Evolutionary conservation across 2,888 invertebrate genomes (phyloP).

Genomic region (Lepetodrilus schrolli): DNA sequence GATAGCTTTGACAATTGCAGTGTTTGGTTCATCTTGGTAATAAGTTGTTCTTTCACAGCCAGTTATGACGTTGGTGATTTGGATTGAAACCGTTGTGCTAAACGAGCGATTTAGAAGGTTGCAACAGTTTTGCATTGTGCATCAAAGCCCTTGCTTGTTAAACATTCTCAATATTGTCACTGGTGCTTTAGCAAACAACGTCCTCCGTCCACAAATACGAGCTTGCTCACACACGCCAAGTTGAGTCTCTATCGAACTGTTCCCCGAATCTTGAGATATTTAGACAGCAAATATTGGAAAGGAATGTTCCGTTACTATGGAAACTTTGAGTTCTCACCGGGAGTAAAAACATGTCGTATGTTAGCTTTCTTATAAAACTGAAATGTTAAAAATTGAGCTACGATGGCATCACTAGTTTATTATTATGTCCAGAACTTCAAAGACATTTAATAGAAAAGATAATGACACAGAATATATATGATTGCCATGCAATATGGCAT

Average conservation of each 20-base stretch:
- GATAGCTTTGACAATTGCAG: too few species aligned
- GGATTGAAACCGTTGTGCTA: conserved; percentile 8
- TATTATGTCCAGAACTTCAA: too few species aligned
- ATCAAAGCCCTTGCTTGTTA: not conserved
- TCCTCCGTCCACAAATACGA: not conserved
- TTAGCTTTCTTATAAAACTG: not conserved
- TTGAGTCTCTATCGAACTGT: not conserved
- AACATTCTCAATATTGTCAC: not conserved
- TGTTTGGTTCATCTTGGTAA: too few species aligned
- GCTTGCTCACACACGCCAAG: not conserved
- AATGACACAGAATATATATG: too few species aligned
- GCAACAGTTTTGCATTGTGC: not conserved
- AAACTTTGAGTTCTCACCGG: not conserved
- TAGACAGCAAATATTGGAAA: not conserved
- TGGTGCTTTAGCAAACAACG: not conserved
- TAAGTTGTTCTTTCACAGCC: too few species aligned
- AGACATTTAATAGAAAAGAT: too few species aligned
- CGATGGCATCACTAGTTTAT: too few species aligned
- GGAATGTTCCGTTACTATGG: not conserved
- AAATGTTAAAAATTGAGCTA: not conserved
- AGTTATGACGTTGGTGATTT: too few species aligned
- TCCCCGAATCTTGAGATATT: not conserved
- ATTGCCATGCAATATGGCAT: too few species aligned
- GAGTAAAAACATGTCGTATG: not conserved
- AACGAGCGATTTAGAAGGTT: not conserved